Conservation (phyloP, 2,888 invertebrate genomes). For the Polydrusus cervinus region DNA sequence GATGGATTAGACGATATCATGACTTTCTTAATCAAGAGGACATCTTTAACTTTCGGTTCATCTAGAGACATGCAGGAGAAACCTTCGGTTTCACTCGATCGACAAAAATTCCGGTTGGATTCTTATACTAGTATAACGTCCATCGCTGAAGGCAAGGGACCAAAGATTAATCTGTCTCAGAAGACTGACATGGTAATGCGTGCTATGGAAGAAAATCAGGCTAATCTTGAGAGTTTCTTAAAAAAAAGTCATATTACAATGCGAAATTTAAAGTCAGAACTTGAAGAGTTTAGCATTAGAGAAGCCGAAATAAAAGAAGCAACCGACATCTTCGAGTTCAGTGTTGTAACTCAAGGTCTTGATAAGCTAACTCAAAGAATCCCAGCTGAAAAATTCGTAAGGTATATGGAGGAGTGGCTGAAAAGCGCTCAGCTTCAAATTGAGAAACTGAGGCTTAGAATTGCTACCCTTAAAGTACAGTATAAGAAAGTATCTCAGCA, state of each 20-base stretch:
- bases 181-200: conserved; percentile 62
- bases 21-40: conserved; percentile 11
- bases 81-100: conserved; percentile 21
- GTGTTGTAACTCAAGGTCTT: conserved; percentile 67
- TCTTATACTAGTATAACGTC: conserved; percentile 54
- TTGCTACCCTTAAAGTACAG: conserved; percentile 74
- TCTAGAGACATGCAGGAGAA: conserved; percentile 20
- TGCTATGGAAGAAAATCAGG: conserved; percentile 60
- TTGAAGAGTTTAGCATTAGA: conserved; percentile 74
- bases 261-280: conserved; percentile 58
- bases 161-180: conserved; percentile 58
- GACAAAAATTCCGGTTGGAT: conserved; percentile 41
- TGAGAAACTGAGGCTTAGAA: conserved; percentile 76
- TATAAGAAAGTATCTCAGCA: conserved; percentile 74
- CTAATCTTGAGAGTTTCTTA: conserved; percentile 53
- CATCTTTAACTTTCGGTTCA: conserved; percentile 1
- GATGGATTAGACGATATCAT: conserved; percentile 56
- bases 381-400: conserved; percentile 75
- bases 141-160: conserved; percentile 57
- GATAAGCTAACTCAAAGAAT: conserved; percentile 77
- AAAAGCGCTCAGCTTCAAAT: conserved; percentile 74
- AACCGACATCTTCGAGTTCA: conserved; percentile 72
- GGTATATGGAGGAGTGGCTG: conserved; percentile 77
- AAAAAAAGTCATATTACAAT: conserved; percentile 57
- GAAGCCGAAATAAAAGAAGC: conserved; percentile 73